A percentile compares a stretch with the other conserved stretches of the same genome.
These are phyloP conservation scores for Euproctis similis DNA, from an alignment of 2,888 invertebrate species.

Conservation along the genomic window DNA sequence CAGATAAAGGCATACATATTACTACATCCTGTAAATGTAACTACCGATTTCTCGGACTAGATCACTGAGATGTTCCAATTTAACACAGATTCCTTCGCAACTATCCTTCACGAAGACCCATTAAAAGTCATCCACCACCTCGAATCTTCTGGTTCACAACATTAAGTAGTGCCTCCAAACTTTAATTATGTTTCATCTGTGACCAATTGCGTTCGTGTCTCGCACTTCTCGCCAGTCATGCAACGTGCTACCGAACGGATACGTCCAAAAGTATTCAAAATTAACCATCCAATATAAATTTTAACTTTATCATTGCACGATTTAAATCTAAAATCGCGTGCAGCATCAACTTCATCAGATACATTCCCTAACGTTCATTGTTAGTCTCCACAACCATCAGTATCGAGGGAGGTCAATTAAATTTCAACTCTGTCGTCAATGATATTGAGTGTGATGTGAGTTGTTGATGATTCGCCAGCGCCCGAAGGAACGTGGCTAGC, in stretches of 20 bases:
- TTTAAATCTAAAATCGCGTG: slow-evolving; percentile 43
- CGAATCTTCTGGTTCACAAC: slow-evolving; percentile 68
- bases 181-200: slow-evolving; percentile 75
- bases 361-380: slow-evolving; percentile 42
- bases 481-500: slow-evolving; percentile 64
- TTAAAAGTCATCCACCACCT: slow-evolving; percentile 72
- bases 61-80: slow-evolving; percentile 41
- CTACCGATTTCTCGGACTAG: slow-evolving; percentile 21
- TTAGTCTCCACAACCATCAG: slow-evolving; percentile 43
- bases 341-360: slow-evolving; percentile 29
- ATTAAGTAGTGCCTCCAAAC: slow-evolving; percentile 73
- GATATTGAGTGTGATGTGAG: slow-evolving; percentile 39
- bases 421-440: slow-evolving; percentile 55
- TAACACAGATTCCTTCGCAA: slow-evolving; percentile 58
- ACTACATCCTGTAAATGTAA: slow-evolving; percentile 20
- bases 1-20: too few relatives aligned
- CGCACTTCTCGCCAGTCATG: slow-evolving; percentile 70
- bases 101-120: slow-evolving; percentile 68
- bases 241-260: slow-evolving; percentile 68
- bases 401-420: slow-evolving; percentile 36
- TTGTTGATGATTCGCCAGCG: slow-evolving; percentile 27
- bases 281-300: slow-evolving; percentile 20
- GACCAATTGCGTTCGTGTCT: slow-evolving; percentile 75
- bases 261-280: slow-evolving; percentile 23
- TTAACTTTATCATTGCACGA: slow-evolving; percentile 34